Evolutionary conservation across 2,113 vertebrate species (phyloP), one percentile per base, ranked within the genome.

Genomic region (Tichodroma muraria): DNA sequence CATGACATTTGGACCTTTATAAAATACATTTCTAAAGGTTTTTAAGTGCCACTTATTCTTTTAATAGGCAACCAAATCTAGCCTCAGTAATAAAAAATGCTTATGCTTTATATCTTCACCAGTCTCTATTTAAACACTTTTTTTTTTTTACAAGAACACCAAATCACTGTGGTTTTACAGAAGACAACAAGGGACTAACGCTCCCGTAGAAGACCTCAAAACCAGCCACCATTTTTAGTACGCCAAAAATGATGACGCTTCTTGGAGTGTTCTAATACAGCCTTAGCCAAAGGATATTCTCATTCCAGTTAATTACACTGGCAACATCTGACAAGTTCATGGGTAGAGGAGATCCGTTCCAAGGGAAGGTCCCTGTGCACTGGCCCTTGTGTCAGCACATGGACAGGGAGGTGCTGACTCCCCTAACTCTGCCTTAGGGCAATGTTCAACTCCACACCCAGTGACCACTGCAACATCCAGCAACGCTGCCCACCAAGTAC

Each of bases 401-500:
- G 38, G 3, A 23, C 15, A 27, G 4, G 17, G 66, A 71, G 40
- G 8, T 23, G 9, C 0, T 2, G 9, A 8, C 20, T 27, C 38
- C 77, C 23, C 42, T 25, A 72, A 15, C 12, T 22, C 33, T 4
- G 10, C 37, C 15, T 8, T 5, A 23, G 8, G 2, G 18, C 56
- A n/a, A 8, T 0, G 4, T 17, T 44, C 28, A 80, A 69, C 63
- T 57, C 42, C 10, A 21, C n/a, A 30, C 31, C 5, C 47, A 56
- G 0, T 0, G 14, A 52, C 44, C 45, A 78, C n/a, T 45, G 50
- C 37, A 18, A 53, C 38, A 33, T 3, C n/a, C 87, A 52, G 17
- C 3, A 1, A 1, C 0, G 0, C 21, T 71, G 69, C 31, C 31
- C 30, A 33, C 12, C 6, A 33, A 10, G 18, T 15, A 38, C 16